Evolutionary conservation across 2,888 invertebrate genomes (phyloP).

Genomic region (Zele albiditarsus): DNA sequence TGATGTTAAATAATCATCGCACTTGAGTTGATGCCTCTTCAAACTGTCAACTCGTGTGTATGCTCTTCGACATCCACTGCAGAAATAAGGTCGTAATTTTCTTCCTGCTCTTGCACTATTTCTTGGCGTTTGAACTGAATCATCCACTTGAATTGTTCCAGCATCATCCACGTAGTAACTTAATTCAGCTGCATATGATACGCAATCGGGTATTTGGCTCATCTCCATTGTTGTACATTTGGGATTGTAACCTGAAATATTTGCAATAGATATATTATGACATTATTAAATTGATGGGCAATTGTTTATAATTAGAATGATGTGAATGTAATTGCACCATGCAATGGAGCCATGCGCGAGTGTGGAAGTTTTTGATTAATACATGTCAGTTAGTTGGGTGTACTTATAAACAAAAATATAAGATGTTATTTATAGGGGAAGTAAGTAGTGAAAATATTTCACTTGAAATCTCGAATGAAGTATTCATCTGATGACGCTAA

Average conservation of each 20-base stretch:
- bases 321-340: background rate
- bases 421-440: background rate
- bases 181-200: slow-evolving; percentile 45
- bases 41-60: slow-evolving; percentile 70
- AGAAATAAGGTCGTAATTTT: slow-evolving; percentile 56
- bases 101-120: background rate
- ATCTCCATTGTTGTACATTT: slow-evolving; percentile 1
- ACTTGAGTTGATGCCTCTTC: slow-evolving; percentile 62
- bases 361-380: background rate
- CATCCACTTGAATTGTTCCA: slow-evolving; percentile 51
- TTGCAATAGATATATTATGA: background rate
- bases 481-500: too few species aligned
- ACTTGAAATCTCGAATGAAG: too few species aligned
- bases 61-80: slow-evolving; percentile 67
- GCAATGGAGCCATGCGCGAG: background rate
- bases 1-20: slow-evolving; percentile 43
- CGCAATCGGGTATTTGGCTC: slow-evolving; percentile 14
- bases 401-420: background rate
- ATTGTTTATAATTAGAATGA: background rate
- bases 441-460: too few species aligned
- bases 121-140: slow-evolving; percentile 21
- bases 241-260: slow-evolving; percentile 8
- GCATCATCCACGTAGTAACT: slow-evolving; percentile 47
- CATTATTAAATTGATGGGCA: background rate
- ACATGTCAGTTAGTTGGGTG: background rate